A percentile compares a stretch with the other conserved stretches of the same genome.
Evolutionary conservation across 1,140 invertebrate genomes (phyloP).

Genomic region (Copidosoma floridanum): DNA sequence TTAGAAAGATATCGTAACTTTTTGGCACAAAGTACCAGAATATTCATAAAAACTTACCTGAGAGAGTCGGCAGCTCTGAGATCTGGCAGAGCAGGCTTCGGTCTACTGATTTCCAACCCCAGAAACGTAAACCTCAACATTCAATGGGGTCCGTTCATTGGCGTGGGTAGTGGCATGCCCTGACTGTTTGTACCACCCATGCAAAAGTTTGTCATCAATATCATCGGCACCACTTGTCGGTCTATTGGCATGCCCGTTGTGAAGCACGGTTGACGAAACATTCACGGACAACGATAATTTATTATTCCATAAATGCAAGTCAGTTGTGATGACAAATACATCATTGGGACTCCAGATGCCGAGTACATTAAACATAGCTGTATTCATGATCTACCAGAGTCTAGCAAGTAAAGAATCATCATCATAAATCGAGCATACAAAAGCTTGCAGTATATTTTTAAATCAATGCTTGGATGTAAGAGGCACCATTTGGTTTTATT

Average conservation of each 20-base stretch:
- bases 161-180: slow-evolving; percentile 39
- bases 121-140: slow-evolving; percentile 54
- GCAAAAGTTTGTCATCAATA: background rate
- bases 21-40: too few species aligned
- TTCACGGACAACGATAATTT: background rate
- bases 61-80: slow-evolving; percentile 62
- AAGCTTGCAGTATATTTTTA: too few species aligned
- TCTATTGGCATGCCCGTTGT: background rate
- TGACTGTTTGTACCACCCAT: slow-evolving; percentile 21
- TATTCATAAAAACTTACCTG: slow-evolving; percentile 47
- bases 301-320: background rate
- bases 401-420: too few species aligned
- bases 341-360: too few species aligned
- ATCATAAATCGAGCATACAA: too few species aligned
- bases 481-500: too few species aligned
- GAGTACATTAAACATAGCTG: too few species aligned
- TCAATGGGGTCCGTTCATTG: slow-evolving; percentile 39
- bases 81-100: slow-evolving; percentile 61
- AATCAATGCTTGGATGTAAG: too few species aligned
- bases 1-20: background rate
- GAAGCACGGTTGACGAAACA: background rate
- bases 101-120: slow-evolving; percentile 36
- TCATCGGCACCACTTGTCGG: background rate
- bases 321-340: too few species aligned
- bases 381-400: too few species aligned